phyloP scores from a whole-genome alignment of 2,888 invertebrate genomes.

The Tuberolachnus salignus region DNA sequence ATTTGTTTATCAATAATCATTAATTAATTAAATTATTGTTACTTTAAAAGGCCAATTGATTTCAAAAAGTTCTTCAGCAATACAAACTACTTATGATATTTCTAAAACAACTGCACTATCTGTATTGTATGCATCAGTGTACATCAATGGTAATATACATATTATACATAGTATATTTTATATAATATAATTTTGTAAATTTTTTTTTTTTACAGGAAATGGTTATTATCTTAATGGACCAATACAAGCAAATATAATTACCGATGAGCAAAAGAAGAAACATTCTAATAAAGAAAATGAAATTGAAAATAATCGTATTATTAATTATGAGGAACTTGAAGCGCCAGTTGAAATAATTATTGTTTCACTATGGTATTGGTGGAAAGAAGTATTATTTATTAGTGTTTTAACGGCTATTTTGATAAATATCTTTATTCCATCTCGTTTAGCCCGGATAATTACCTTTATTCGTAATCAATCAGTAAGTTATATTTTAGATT shows the following conservation, averaged over 20 bases:
- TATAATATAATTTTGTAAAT: not conserved
- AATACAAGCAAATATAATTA: constrained; percentile 56
- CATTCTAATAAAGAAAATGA: constrained; percentile 58
- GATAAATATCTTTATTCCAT: constrained; percentile 69
- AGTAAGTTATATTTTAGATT: constrained; percentile 23
- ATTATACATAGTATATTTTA: not conserved
- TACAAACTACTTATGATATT: constrained; percentile 56
- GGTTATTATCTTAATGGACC: constrained; percentile 75
- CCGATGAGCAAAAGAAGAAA: constrained; percentile 60
- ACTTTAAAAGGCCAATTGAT: constrained; percentile 36
- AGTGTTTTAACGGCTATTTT: constrained; percentile 75
- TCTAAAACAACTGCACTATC: constrained; percentile 72
- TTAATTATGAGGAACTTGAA: constrained; percentile 62
- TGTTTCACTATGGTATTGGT: constrained; percentile 80
- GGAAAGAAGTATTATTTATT: constrained; percentile 81
- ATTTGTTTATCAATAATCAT: not conserved
- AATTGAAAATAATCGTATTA: constrained; percentile 54
- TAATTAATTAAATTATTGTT: not conserved
- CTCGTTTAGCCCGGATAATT: constrained; percentile 52
- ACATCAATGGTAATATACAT: constrained; percentile 67
- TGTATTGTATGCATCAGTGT: constrained; percentile 69
- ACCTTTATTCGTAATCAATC: constrained; percentile 29
- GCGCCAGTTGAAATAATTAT: constrained; percentile 74
- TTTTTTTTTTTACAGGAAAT: constrained; percentile 66
- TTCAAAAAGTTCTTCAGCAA: constrained; percentile 45